phyloP scores from a whole-genome alignment of 2,797 vertebrate genomes.

The Phrynocephalus vlangalii region DNA sequence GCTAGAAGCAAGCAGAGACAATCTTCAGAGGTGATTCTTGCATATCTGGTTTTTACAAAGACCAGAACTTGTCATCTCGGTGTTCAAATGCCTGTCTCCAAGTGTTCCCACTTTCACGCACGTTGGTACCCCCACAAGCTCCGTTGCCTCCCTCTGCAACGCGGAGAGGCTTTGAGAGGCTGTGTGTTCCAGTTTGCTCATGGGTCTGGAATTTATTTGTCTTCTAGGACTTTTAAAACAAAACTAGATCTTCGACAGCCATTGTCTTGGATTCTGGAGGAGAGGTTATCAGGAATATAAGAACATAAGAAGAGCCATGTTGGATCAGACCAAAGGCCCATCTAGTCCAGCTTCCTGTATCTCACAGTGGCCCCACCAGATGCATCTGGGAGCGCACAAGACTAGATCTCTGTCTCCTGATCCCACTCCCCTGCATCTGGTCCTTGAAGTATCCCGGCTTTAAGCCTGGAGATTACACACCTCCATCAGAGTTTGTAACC shows the following conservation, averaged over 20 bases:
- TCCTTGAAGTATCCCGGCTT: too few species aligned
- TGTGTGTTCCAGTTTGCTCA: conserved; percentile 8
- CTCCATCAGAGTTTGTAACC: too few species aligned
- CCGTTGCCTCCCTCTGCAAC: neutral
- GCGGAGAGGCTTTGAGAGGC: neutral
- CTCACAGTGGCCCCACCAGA: too few species aligned
- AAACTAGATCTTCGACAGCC: conserved; percentile 6
- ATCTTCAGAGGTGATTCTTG: neutral
- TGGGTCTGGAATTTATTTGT: neutral
- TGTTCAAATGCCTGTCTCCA: neutral
- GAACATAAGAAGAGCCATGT: too few species aligned
- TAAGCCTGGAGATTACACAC: too few species aligned
- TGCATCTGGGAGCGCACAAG: too few species aligned
- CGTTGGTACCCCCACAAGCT: neutral
- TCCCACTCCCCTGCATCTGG: too few species aligned
- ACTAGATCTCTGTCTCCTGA: too few species aligned
- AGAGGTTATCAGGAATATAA: neutral
- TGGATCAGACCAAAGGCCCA: too few species aligned
- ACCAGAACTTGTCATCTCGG: neutral
- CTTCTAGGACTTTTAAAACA: neutral
- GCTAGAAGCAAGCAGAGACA: neutral
- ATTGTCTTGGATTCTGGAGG: neutral
- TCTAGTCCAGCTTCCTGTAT: too few species aligned
- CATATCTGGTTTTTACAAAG: neutral
- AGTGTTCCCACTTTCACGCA: neutral